Percentiles rank a stretch among this genome's conserved stretches.
Conservation (phyloP, 2,797 vertebrate species). For the Graptemys geographica region DNA sequence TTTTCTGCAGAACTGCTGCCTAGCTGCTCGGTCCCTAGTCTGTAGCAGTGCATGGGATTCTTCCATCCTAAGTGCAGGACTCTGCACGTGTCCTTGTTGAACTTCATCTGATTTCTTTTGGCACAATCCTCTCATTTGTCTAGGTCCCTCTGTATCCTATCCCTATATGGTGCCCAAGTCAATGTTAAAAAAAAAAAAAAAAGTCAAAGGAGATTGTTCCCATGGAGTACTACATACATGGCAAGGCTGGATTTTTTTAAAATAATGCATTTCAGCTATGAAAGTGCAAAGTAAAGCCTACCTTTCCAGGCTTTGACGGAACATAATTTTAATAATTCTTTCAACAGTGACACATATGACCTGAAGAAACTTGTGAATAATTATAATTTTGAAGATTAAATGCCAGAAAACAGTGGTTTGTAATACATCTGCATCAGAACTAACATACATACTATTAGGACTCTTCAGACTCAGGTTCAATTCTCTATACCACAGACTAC, state of each 20-base stretch:
- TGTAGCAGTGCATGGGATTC: no score
- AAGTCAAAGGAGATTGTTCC: neutral
- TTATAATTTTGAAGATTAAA: neutral
- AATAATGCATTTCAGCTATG: neutral
- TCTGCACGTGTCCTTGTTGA: no score
- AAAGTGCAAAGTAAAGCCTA: neutral
- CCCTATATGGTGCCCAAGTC: neutral
- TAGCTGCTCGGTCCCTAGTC: no score
- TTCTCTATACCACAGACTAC: no score
- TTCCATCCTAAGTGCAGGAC: no score
- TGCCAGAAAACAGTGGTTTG: neutral
- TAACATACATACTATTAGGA: no score
- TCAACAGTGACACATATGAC: neutral
- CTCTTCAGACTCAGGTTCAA: no score
- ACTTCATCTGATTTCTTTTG: no score
- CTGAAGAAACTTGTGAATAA: neutral
- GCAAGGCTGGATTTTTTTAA: neutral
- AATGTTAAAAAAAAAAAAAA: neutral
- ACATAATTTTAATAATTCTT: neutral
- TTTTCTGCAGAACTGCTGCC: no score
- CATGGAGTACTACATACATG: neutral
- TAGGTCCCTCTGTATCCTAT: no score
- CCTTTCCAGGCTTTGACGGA: neutral
- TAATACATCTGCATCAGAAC: no score
- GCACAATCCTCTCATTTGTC: no score